A percentile compares a stretch with the other conserved stretches of the same genome.
phyloP scores from a whole-genome alignment of 1,140 invertebrate species.

The Apis florea region DNA sequence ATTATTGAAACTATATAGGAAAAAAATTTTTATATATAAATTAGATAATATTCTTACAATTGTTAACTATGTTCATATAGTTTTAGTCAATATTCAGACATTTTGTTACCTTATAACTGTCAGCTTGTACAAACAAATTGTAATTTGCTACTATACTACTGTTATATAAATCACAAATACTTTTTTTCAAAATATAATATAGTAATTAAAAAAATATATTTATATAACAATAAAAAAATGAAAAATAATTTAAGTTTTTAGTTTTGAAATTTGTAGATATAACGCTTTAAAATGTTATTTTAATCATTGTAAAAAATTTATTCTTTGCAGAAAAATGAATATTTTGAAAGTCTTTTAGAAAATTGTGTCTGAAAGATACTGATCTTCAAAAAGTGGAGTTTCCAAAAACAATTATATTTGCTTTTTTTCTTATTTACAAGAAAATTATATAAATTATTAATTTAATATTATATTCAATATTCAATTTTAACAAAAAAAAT shows the following conservation, averaged over 20 bases:
- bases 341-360: background rate
- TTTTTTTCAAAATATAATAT: background rate
- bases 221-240: background rate
- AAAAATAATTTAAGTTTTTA: background rate
- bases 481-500: background rate
- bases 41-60: background rate
- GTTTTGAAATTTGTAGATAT: background rate
- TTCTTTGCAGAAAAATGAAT: background rate
- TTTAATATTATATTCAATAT: background rate
- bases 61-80: constrained; percentile 1
- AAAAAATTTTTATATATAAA: constrained; percentile 18
- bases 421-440: background rate
- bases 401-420: background rate
- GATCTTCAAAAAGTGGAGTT: constrained; percentile 21
- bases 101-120: constrained; percentile 23
- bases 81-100: constrained; percentile 42
- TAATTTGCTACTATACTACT: constrained; percentile 39
- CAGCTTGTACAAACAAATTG: constrained; percentile 18
- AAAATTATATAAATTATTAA: background rate
- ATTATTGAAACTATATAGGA: background rate
- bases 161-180: constrained; percentile 27
- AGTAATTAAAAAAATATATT: background rate
- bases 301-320: background rate
- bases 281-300: background rate
- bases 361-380: constrained; percentile 35